Percentiles rank a stretch among this genome's conserved stretches.
Evolutionary conservation across 2,797 vertebrate species (phyloP).

Genomic region (Danio kyathit): DNA sequence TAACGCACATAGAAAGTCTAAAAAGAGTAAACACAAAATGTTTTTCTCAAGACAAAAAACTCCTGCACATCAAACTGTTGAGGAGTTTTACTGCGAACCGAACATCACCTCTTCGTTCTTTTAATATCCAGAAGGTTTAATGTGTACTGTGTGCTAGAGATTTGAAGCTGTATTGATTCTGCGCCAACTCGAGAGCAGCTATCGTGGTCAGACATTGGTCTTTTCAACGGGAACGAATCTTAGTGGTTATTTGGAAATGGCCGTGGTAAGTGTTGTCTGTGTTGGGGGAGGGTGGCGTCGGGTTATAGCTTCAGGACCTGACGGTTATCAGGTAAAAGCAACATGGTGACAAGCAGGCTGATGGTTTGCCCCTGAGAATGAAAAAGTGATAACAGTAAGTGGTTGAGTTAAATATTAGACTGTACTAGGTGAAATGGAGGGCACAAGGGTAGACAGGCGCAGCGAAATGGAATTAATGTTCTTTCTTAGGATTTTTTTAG

Average conservation of each 20-base stretch:
- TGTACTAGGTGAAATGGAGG: slow-evolving; percentile 40
- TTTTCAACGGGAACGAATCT: slow-evolving; percentile 57
- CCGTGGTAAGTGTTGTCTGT: slow-evolving; percentile 52
- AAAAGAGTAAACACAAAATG: not conserved
- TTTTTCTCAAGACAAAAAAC: slow-evolving; percentile 35
- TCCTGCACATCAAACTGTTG: slow-evolving; percentile 45
- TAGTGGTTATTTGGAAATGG: slow-evolving; percentile 55
- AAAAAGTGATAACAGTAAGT: slow-evolving; percentile 44
- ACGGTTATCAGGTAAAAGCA: slow-evolving; percentile 49
- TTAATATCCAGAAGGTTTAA: slow-evolving; percentile 55
- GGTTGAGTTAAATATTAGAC: slow-evolving; percentile 49
- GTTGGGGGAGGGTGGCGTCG: slow-evolving; percentile 24
- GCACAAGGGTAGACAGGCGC: not conserved
- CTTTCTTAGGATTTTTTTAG: not conserved
- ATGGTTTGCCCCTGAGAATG: slow-evolving; percentile 46
- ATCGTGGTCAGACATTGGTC: slow-evolving; percentile 43
- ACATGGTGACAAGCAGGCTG: slow-evolving; percentile 41
- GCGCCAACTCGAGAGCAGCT: slow-evolving; percentile 24
- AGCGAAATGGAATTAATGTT: not conserved
- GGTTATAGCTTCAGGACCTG: slow-evolving; percentile 43
- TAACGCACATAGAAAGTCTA: slow-evolving; percentile 1
- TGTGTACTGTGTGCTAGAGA: slow-evolving; percentile 26
- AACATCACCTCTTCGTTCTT: slow-evolving; percentile 53
- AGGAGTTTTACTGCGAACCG: slow-evolving; percentile 3
- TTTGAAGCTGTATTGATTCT: slow-evolving; percentile 56